Conservation (phyloP, 2,797 vertebrate genomes). For the Acanthiza pusilla region DNA sequence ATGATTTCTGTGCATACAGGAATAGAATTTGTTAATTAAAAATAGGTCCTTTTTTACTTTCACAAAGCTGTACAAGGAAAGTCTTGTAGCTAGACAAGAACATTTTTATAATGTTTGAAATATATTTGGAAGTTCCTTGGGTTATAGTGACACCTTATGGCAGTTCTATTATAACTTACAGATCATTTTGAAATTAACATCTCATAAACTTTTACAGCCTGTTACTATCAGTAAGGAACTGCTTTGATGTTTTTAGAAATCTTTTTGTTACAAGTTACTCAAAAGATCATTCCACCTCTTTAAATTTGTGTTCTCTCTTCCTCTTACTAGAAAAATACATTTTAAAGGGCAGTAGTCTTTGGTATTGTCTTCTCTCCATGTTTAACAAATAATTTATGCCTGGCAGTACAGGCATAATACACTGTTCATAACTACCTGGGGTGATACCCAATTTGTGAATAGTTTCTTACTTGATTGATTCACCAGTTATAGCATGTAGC, state of each 20-base stretch:
- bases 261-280: neutral
- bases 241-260: neutral
- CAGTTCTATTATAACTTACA: neutral
- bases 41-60: neutral
- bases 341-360: neutral
- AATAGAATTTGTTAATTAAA: neutral
- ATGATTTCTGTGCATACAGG: neutral
- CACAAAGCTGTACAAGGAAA: neutral
- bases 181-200: neutral
- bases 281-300: neutral
- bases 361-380: neutral
- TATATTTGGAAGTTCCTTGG: neutral
- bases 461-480: neutral
- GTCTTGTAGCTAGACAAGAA: neutral
- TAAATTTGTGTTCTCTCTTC: neutral
- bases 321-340: neutral
- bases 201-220: neutral
- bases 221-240: neutral
- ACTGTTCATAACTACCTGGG: neutral
- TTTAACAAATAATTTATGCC: neutral
- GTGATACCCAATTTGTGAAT: neutral
- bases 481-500: neutral
- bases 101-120: neutral
- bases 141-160: constrained; percentile 74
- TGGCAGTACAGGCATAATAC: neutral